A percentile compares a stretch with the other conserved stretches of the same genome.
Conservation (phyloP, 2,113 vertebrate species). For the Gasterosteus nipponicus region DNA sequence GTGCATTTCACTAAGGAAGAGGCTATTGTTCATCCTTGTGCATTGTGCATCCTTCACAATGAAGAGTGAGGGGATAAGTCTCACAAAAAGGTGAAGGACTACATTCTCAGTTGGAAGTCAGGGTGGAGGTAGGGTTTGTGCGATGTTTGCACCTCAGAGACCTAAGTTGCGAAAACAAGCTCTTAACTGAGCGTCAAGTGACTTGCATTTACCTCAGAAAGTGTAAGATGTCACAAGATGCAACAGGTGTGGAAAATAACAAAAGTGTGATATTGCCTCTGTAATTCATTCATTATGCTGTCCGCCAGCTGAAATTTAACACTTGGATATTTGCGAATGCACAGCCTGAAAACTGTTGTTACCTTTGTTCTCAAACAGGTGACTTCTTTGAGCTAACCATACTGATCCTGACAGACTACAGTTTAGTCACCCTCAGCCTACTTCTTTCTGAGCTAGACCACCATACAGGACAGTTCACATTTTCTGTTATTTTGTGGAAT, state of each 20-base stretch:
- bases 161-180: slow-evolving; percentile 44
- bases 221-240: background rate
- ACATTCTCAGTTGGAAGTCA: slow-evolving; percentile 49
- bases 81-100: slow-evolving; percentile 34
- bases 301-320: background rate
- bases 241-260: slow-evolving; percentile 11
- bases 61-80: slow-evolving; percentile 21
- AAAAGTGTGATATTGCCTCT: slow-evolving; percentile 19
- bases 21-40: slow-evolving; percentile 37
- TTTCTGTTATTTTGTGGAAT: too few relatives aligned
- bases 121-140: slow-evolving; percentile 35
- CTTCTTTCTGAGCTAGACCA: background rate
- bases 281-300: slow-evolving; percentile 27
- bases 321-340: background rate
- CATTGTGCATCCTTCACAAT: background rate
- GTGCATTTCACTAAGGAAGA: slow-evolving; percentile 1
- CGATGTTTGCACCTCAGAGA: slow-evolving; percentile 35
- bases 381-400: too few relatives aligned
- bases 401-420: too few relatives aligned
- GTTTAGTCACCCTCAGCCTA: background rate
- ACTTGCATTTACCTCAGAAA: slow-evolving; percentile 42
- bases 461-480: background rate
- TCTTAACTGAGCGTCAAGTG: slow-evolving; percentile 38
- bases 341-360: background rate
- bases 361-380: too few relatives aligned